Evolutionary conservation across 2,113 vertebrate species (phyloP).

Genomic region (Lepus timidus): DNA sequence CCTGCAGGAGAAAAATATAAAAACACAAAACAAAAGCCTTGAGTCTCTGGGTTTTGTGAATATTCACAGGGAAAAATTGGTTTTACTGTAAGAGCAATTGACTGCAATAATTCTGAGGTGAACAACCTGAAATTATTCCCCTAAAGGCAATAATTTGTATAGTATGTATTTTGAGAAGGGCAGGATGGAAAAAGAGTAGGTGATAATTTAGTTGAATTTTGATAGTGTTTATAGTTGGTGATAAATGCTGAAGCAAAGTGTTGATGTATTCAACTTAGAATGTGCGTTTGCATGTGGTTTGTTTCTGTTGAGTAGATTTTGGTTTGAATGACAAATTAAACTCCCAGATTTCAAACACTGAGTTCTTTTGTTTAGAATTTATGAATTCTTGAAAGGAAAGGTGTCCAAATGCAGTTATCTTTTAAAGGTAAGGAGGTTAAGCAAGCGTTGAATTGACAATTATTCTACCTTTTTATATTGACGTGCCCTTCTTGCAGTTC

Average conservation of each 20-base stretch:
- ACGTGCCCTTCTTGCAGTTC: conserved; percentile 26
- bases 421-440: conserved; percentile 68
- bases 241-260: conserved; percentile 66
- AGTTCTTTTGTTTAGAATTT: conserved; percentile 75
- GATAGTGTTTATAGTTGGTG: conserved; percentile 67
- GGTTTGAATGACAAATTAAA: conserved; percentile 74
- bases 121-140: conserved; percentile 83
- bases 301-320: conserved; percentile 63
- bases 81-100: conserved; percentile 79
- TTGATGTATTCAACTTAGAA: conserved; percentile 6
- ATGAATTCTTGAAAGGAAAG: conserved; percentile 57
- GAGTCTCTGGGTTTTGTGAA: conserved; percentile 72
- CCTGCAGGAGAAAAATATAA: conserved; percentile 60
- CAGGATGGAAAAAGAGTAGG: conserved; percentile 38
- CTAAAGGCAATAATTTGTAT: conserved; percentile 79
- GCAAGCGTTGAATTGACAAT: conserved; percentile 53
- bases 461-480: conserved; percentile 60
- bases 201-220: conserved; percentile 81
- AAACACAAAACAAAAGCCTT: conserved; percentile 65
- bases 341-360: conserved; percentile 67
- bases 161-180: conserved; percentile 63
- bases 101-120: conserved; percentile 81
- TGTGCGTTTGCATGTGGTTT: conserved; percentile 69
- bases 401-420: conserved; percentile 28
- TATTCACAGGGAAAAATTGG: conserved; percentile 84